Evolutionary conservation across 2,888 invertebrate species (phyloP), one percentile per base, ranked within the genome.

Genomic region (Caenorhabditis macrosperma): DNA sequence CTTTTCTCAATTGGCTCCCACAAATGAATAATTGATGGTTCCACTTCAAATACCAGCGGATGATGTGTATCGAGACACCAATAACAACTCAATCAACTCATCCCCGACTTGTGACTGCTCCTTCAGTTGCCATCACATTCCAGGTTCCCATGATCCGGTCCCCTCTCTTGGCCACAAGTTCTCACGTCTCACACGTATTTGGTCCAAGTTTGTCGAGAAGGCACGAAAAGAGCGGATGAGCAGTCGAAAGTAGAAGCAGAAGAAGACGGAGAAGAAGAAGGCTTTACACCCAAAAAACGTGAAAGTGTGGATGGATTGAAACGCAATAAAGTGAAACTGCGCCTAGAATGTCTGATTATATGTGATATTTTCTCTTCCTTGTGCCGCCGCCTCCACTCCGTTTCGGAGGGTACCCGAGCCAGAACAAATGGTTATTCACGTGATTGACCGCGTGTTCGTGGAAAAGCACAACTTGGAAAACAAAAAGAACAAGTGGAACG

Each of bases 261-360:
- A n/a, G n/a, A n/a, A n/a, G n/a, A n/a, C n/a, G n/a, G n/a, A n/a
- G n/a, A n/a, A n/a, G 35, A 57, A 46, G 46, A 46, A 61, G 30
- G 63, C 35, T 26, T 55, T 50, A 15, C 17, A 38, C n/a, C 48
- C 48, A 64, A 74, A 61, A 59, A 26, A 57, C 38, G 46, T 57
- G 63, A 66, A 66, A 64, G 57, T 64, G 55, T 64, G 41, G 50
- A 59, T 59, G 50, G 44, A 64, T 59, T 74, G 59, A 74, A 74
- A 74, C 64, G 74, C 74, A 74, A 74, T 74, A 74, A 74, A 74
- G 72, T 72, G 72, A 72, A 72, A 72, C 72, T 72, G 61, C 67
- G 20, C 52, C 50, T 17, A 17, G 41, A 59, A 33, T 61, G 55
- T 48, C 38, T 72, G 72, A 72, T 71, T 61, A 71, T 71, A 63